Evolutionary conservation across 2,113 vertebrate species (phyloP), one percentile per base, ranked within the genome.

Genomic region (Ailuropoda melanoleuca): DNA sequence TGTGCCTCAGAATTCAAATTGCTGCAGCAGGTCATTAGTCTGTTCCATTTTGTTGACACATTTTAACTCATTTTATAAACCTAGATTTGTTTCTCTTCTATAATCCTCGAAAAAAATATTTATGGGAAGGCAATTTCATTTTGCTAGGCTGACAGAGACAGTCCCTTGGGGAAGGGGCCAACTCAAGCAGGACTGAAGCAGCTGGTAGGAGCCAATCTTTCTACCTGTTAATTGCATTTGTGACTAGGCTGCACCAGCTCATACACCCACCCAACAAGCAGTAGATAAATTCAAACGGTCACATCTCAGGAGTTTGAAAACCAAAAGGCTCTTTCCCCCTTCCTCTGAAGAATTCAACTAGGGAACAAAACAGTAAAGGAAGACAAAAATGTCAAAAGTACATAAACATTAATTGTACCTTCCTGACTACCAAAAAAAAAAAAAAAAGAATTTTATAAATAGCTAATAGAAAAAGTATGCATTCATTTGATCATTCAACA

Each of bases 51-150:
- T 96, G 48, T 92, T 88, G 70, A 90, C 68, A 95, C 24, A 94
- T 85, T 90, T 95, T 94, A 97, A 95, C 31, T 97, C 70, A 93
- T 92, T 95, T 97, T 70, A 95, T 96, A 95, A 97, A 95, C 77
- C 23, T 29, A 92, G 81, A 82, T 96, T 95, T 95, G 31, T 90
- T 96, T 90, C 90, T 94, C 39, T 68, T 75, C 72, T 60, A 86
- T 68, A 91, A 83, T 74, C 56, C 87, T 43, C 12, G 60, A 46
- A 48, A 96, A 94, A 97, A 95, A 56, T 89, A 72, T 95, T 81
- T 95, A 92, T 37, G 55, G 56, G 88, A 68, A 93, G 72, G 85
- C 26, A 72, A 85, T 95, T 97, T 90, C 75, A 96, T 88, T 96
- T 93, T 78, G 87, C 88, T 90, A 82, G 80, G 62, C 18, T 92